Evolutionary conservation across 2,113 vertebrate genomes (phyloP).

Genomic region (Campylorhamphus procurvoides): DNA sequence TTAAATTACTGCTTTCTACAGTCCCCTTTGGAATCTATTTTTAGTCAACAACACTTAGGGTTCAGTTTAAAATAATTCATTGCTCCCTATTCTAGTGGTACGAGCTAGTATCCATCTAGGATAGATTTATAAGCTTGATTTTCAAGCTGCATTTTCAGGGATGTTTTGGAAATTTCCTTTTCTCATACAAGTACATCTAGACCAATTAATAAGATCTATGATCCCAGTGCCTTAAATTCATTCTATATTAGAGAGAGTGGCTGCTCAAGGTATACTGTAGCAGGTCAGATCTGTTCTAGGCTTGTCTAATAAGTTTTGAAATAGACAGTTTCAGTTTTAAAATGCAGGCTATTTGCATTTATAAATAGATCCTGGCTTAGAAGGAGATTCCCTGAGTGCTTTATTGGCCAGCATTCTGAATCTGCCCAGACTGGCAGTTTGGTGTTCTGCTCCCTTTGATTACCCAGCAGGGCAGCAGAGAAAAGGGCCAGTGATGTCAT

Average conservation of each 20-base stretch:
- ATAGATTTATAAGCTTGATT: not conserved
- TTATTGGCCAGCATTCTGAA: not conserved
- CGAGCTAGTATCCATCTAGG: not conserved
- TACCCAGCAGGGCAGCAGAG: not conserved
- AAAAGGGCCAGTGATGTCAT: not conserved
- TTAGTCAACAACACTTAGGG: not conserved
- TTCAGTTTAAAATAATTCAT: not conserved
- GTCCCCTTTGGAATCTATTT: not conserved
- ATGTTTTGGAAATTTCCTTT: not conserved
- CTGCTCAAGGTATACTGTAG: not conserved
- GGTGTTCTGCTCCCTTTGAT: not conserved
- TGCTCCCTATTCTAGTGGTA: not conserved
- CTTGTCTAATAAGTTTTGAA: not conserved
- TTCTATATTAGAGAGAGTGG: not conserved
- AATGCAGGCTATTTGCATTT: not conserved
- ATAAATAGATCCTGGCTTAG: not conserved
- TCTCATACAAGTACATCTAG: not conserved
- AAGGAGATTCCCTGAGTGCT: not conserved
- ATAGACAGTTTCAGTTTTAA: not conserved
- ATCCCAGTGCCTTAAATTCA: not conserved
- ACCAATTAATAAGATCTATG: not conserved
- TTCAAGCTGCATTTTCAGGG: not conserved
- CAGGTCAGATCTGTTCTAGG: not conserved
- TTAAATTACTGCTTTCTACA: not conserved
- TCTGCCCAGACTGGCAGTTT: not conserved